Evolutionary conservation across 2,888 invertebrate species (phyloP).

Genomic region (Dynastes grantii): DNA sequence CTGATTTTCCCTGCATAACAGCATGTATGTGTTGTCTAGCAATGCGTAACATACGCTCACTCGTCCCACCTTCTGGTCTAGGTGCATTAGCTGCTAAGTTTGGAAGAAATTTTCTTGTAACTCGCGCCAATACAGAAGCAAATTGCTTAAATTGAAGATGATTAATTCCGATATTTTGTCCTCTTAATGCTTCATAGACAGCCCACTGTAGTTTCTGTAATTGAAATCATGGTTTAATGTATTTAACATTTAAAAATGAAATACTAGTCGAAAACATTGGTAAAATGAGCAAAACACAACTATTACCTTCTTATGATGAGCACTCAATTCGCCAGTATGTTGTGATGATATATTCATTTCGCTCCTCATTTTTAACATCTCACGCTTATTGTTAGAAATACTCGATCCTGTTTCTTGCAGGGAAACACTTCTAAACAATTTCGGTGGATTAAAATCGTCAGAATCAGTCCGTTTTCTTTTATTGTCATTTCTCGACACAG

Average conservation of each 20-base stretch:
- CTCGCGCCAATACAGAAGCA: constrained; percentile 79
- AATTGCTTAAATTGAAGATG: constrained; percentile 82
- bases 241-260: no score
- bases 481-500: constrained; percentile 64
- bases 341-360: constrained; percentile 70
- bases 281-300: not conserved
- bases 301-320: constrained; percentile 77
- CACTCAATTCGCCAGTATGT: constrained; percentile 73
- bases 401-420: constrained; percentile 37
- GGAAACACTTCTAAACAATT: constrained; percentile 76
- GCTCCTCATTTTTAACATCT: constrained; percentile 61
- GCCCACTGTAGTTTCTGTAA: constrained; percentile 86
- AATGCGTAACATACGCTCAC: constrained; percentile 82
- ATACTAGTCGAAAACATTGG: not conserved
- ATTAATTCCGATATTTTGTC: constrained; percentile 79
- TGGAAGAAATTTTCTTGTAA: constrained; percentile 78
- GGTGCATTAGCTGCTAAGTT: constrained; percentile 71
- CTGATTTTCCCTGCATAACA: constrained; percentile 77
- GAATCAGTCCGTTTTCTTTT: constrained; percentile 73
- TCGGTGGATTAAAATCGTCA: constrained; percentile 65
- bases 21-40: constrained; percentile 78
- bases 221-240: not conserved
- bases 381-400: constrained; percentile 57
- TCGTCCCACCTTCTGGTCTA: constrained; percentile 76
- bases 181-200: constrained; percentile 82